Percentiles rank a stretch among this genome's conserved stretches.
Conservation (phyloP, 1,140 invertebrate species). For the Hirudo medicinalis region DNA sequence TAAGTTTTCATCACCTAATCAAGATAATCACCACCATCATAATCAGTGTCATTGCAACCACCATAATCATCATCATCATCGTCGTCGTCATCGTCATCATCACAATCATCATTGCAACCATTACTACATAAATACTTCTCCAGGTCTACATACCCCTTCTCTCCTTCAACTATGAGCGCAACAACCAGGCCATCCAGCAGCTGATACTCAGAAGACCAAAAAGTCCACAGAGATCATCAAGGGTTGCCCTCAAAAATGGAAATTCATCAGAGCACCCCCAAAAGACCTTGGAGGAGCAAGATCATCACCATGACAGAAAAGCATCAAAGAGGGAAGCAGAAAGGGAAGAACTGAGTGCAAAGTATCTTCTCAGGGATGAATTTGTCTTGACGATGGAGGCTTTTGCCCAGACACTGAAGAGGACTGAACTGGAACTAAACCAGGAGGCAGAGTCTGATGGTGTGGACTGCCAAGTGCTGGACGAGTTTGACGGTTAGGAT, state of each 20-base stretch:
- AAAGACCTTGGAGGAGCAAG: not conserved
- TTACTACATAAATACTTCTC: not conserved
- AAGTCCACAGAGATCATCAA: not conserved
- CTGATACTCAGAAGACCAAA: not conserved
- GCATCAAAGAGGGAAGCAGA: not conserved
- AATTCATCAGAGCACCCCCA: not conserved
- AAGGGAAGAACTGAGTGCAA: constrained; percentile 25
- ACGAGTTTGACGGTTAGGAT: not conserved
- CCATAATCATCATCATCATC: not conserved
- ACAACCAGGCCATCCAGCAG: constrained; percentile 6
- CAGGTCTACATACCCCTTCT: constrained; percentile 40
- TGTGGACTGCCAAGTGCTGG: constrained; percentile 29
- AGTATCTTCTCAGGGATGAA: constrained; percentile 41
- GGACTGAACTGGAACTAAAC: constrained; percentile 43
- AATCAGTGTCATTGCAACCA: not conserved
- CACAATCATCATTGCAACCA: too few relatives aligned
- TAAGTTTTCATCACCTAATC: too few relatives aligned
- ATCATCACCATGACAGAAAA: not conserved
- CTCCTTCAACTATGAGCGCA: constrained; percentile 34
- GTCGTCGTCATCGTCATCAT: not conserved
- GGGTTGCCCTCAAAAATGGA: not conserved
- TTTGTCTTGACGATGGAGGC: constrained; percentile 43
- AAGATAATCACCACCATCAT: too few relatives aligned
- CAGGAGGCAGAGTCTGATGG: constrained; percentile 41
- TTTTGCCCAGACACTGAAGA: constrained; percentile 39